Percentiles rank a stretch among this genome's conserved stretches.
Evolutionary conservation across 2,113 vertebrate species (phyloP).

Genomic region (Gadus chalcogrammus): DNA sequence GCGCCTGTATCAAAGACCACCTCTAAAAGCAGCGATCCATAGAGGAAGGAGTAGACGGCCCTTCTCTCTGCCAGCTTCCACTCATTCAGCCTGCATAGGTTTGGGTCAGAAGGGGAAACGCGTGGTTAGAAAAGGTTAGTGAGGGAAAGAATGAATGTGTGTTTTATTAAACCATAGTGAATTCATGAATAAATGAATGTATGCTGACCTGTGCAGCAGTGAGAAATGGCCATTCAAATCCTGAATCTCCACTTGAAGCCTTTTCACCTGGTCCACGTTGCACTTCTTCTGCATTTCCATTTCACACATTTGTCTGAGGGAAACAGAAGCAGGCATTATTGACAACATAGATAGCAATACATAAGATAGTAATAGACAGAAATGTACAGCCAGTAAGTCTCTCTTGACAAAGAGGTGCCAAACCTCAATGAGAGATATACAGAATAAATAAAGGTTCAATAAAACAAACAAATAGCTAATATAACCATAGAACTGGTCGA

Average conservation of each 20-base stretch:
- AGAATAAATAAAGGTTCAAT: no score
- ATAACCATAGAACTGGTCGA: no score
- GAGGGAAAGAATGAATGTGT: not conserved
- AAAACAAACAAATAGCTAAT: no score
- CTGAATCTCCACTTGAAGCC: conserved; percentile 48
- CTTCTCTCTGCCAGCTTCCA: conserved; percentile 55
- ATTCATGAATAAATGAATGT: no score
- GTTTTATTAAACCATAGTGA: not conserved
- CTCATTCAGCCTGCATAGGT: conserved; percentile 64
- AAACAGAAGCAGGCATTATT: conserved; percentile 1
- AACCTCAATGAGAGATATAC: no score
- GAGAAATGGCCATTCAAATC: conserved; percentile 46
- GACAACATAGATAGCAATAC: not conserved
- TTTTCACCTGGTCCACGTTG: conserved; percentile 44
- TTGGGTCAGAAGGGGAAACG: not conserved
- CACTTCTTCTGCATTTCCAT: conserved; percentile 55
- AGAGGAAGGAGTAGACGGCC: conserved; percentile 62
- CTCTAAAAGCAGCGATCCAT: conserved; percentile 61
- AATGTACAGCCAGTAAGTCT: no score
- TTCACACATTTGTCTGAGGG: conserved; percentile 55
- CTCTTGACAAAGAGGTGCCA: conserved; percentile 40
- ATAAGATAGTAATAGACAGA: no score
- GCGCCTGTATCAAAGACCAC: conserved; percentile 45
- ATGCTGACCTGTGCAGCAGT: conserved; percentile 52
- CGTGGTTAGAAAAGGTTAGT: not conserved